Evolutionary conservation across 92 coral and sea anemone genomes (phyloP).

Genomic region (Siderastrea radians): DNA sequence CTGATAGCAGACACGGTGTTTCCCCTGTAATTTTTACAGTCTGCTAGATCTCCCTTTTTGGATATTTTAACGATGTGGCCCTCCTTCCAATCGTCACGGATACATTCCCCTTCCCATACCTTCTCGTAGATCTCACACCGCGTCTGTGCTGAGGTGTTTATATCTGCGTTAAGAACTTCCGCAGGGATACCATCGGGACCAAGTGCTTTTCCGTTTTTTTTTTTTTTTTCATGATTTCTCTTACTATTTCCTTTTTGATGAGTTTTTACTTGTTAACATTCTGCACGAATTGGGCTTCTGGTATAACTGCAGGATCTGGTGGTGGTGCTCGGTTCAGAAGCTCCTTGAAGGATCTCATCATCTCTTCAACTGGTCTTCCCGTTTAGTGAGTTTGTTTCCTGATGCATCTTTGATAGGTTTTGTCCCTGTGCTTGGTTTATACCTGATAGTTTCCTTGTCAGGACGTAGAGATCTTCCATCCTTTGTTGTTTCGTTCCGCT

Average conservation of each 20-base stretch:
- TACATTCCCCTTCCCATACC: slow-evolving; percentile 41
- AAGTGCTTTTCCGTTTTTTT: slow-evolving; percentile 33
- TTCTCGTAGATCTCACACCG: slow-evolving; percentile 32
- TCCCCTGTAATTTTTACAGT: slow-evolving; percentile 2
- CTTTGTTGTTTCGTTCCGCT: slow-evolving; percentile 38
- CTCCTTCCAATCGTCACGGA: slow-evolving; percentile 51
- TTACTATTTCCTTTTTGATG: slow-evolving; percentile 38
- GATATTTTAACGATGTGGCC: slow-evolving; percentile 44
- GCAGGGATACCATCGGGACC: slow-evolving; percentile 46
- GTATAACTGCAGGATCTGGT: slow-evolving; percentile 20
- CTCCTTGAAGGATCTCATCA: slow-evolving; percentile 34
- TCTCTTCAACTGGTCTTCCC: slow-evolving; percentile 31
- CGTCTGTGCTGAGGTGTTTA: slow-evolving; percentile 38
- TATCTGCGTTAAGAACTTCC: slow-evolving; percentile 35
- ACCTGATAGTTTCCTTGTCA: slow-evolving; percentile 20
- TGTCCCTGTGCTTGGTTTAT: not conserved
- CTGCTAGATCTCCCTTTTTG: slow-evolving; percentile 43
- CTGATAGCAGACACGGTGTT: not conserved
- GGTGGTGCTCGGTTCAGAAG: slow-evolving; percentile 36
- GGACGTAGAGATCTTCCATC: slow-evolving; percentile 23
- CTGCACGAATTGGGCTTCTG: slow-evolving; percentile 43
- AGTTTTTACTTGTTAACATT: slow-evolving; percentile 36
- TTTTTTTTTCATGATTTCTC: slow-evolving; percentile 27
- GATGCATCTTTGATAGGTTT: slow-evolving; percentile 3
- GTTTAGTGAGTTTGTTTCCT: slow-evolving; percentile 17